A percentile compares a stretch with the other conserved stretches of the same genome.
These are phyloP conservation scores for Mesochorus sp. DNA, from an alignment of 2,888 invertebrate genomes.

Conservation along the genomic window DNA sequence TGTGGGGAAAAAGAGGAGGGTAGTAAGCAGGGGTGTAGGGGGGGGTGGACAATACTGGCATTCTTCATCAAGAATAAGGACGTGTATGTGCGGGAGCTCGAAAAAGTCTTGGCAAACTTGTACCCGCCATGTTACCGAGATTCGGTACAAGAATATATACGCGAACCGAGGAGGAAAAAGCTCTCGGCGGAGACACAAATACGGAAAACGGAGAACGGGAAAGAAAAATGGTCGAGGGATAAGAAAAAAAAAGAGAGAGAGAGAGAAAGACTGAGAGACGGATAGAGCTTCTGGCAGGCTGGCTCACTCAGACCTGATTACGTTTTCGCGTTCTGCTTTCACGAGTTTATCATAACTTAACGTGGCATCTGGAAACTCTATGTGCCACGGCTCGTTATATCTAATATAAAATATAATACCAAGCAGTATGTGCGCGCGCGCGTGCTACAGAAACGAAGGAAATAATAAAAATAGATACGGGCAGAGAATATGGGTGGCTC, in stretches of 20 bases:
- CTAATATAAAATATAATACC: slow-evolving; percentile 43
- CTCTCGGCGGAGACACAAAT: not conserved
- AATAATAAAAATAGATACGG: not conserved
- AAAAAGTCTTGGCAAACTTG: slow-evolving; percentile 56
- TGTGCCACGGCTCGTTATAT: slow-evolving; percentile 40
- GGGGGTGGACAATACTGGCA: slow-evolving; percentile 45
- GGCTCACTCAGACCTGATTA: slow-evolving; percentile 59
- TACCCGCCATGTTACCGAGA: slow-evolving; percentile 29
- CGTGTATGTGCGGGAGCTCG: not conserved
- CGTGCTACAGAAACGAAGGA: not conserved
- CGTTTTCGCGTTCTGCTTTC: slow-evolving; percentile 56
- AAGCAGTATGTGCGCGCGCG: slow-evolving; percentile 8
- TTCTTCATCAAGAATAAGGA: slow-evolving; percentile 50
- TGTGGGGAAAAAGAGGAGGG: not conserved
- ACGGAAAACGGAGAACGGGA: not conserved
- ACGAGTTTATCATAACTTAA: slow-evolving; percentile 60
- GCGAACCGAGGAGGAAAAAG: slow-evolving; percentile 8
- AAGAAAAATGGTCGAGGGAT: slow-evolving; percentile 10
- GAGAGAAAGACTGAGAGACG: too few relatives aligned
- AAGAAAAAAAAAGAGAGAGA: too few relatives aligned
- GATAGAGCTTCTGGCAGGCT: slow-evolving; percentile 52
- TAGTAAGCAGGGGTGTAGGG: too few relatives aligned
- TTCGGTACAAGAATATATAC: slow-evolving; percentile 28
- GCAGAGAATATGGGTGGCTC: not conserved
- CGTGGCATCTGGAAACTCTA: slow-evolving; percentile 55